These are phyloP conservation scores for Zaprionus lachaisei DNA, from an alignment of 1,140 invertebrate genomes.

Conservation along the genomic window DNA sequence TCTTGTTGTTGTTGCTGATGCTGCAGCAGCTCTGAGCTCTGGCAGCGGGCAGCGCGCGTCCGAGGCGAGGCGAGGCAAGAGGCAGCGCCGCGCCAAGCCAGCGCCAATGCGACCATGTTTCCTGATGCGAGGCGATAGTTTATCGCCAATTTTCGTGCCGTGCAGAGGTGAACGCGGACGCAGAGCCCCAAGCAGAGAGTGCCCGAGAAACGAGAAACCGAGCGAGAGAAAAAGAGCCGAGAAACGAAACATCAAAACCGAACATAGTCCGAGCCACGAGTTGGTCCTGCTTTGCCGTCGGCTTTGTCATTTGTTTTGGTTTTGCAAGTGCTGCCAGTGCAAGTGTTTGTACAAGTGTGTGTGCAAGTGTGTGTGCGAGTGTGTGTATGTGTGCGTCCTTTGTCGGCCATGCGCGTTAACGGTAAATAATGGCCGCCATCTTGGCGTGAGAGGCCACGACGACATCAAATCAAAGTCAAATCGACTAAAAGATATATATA, in stretches of 20 bases:
- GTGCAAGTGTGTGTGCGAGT: slow-evolving; percentile 2
- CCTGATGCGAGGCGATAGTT: slow-evolving; percentile 84
- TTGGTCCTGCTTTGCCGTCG: slow-evolving; percentile 32
- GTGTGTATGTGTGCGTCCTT: slow-evolving; percentile 17
- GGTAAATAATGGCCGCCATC: slow-evolving; percentile 83
- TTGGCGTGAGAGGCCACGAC: slow-evolving; percentile 53
- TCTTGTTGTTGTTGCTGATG: not conserved
- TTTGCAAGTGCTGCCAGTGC: not conserved
- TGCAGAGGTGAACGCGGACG: slow-evolving; percentile 84
- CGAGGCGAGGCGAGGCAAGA: slow-evolving; percentile 44
- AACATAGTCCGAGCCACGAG: not conserved
- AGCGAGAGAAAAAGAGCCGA: slow-evolving; percentile 12
- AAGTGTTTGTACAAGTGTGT: not conserved
- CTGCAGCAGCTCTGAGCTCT: slow-evolving; percentile 30
- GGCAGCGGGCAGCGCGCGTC: slow-evolving; percentile 49
- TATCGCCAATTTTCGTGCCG: slow-evolving; percentile 85
- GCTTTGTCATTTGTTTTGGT: slow-evolving; percentile 28
- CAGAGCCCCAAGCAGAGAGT: slow-evolving; percentile 43
- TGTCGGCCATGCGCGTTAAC: slow-evolving; percentile 77
- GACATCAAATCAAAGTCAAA: slow-evolving; percentile 71
- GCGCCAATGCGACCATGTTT: slow-evolving; percentile 80
- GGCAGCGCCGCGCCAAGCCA: slow-evolving; percentile 15
- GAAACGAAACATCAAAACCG: not conserved
- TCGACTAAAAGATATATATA: slow-evolving; percentile 24
- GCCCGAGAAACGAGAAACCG: slow-evolving; percentile 14